Base-by-base conservation (phyloP, 2,797 vertebrate species). In the Alca torda region DNA sequence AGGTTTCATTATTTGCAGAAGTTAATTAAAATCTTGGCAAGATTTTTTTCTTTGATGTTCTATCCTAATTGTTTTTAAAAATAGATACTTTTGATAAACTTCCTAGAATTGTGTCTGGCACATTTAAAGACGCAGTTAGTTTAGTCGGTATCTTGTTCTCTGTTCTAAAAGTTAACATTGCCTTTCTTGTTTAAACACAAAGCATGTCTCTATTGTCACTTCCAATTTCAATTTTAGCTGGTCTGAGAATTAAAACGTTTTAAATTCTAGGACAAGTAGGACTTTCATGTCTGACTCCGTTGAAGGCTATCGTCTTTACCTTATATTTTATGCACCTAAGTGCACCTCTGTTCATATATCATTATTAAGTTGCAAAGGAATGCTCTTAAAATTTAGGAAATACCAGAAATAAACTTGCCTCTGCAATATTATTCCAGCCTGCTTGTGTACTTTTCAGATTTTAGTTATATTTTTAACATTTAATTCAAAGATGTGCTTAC, bases 101-200 rank as follows among this genome's bases (percentile, higher is more conserved):
- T 96, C 95, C 94, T 97, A 83, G 75, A 95, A 97, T 97, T 97
- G 87, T 96, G 57, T 86, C 57, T 87, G 46, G 2, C 19, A 75
- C 70, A 53, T 95, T 89, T 92, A 89, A 93, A 84, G 63, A 67
- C 0, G 0, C 30, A 51, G 24, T 74, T 76, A 41, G 41, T 72
- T 54, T 78, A 83, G 53, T 57, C 11, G 0, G 21, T 85, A 83
- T 24, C 56, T 75, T 86, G 50, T 51, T 74, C 60, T 92, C 65
- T 80, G 45, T 83, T 93, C 46, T 80, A 53, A 87, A 95, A 89
- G 39, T 68, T 84, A 74, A 91, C 67, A n/a, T 26, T 33, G 48
- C 12, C 50, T 96, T 95, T 96, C 56, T 90, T 95, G 35, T 83
- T 83, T 69, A 87, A 93, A 85, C 12, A 67, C n/a, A 95, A 92